Evolutionary conservation across 2,888 invertebrate species (phyloP).

Genomic region (Zygogramma bicolorata): DNA sequence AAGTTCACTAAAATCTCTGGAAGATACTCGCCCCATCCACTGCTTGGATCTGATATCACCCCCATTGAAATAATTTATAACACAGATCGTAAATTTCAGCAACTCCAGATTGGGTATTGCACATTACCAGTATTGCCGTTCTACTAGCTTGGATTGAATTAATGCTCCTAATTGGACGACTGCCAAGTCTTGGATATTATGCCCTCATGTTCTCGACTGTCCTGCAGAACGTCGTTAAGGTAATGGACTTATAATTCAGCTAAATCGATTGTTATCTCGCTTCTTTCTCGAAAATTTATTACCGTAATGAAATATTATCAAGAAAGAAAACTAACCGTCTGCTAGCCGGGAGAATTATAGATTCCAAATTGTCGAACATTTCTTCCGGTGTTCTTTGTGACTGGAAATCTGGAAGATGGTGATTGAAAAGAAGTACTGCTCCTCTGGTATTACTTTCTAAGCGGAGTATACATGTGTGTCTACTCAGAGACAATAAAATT

Average conservation of each 20-base stretch:
- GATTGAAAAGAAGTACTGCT: no score
- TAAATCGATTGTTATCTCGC: not conserved
- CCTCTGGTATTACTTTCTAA: no score
- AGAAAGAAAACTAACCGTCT: no score
- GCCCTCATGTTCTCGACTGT: constrained; percentile 71
- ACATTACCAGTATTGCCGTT: constrained; percentile 65
- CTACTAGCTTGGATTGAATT: constrained; percentile 70
- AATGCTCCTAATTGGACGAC: constrained; percentile 69
- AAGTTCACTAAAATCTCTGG: no score
- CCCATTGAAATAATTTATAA: not conserved
- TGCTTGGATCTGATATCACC: not conserved
- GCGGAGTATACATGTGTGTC: no score
- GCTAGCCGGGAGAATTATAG: no score
- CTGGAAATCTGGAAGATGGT: no score
- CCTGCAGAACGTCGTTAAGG: constrained; percentile 69
- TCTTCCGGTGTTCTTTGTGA: no score
- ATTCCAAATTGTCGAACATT: no score
- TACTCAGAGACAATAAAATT: no score
- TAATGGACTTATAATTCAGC: constrained; percentile 47
- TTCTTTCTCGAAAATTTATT: not conserved
- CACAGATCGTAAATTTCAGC: constrained; percentile 3
- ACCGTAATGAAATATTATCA: not conserved
- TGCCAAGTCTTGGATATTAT: constrained; percentile 71
- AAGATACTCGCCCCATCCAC: no score
- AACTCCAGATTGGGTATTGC: constrained; percentile 61